These are phyloP conservation scores for Isoperla grammatica DNA, from an alignment of 2,888 invertebrate species.

Conservation along the genomic window DNA sequence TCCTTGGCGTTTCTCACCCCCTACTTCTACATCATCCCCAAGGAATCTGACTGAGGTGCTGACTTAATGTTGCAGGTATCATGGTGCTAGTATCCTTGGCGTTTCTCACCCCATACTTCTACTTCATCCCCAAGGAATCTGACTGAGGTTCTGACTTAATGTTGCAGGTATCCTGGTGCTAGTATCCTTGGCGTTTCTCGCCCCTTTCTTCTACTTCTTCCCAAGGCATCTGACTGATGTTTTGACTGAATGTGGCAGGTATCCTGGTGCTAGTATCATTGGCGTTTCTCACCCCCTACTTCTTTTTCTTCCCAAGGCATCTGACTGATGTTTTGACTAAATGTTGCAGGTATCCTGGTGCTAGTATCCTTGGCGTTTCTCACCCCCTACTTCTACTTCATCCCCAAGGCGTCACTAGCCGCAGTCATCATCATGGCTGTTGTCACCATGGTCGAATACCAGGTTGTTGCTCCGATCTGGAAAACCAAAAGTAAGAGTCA, in stretches of 20 bases:
- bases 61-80: slow-evolving; percentile 42
- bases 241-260: slow-evolving; percentile 43
- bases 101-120: slow-evolving; percentile 61
- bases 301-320: slow-evolving; percentile 58
- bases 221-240: slow-evolving; percentile 60
- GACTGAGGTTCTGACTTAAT: too few relatives aligned
- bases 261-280: slow-evolving; percentile 48
- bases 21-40: slow-evolving; percentile 58
- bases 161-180: slow-evolving; percentile 47
- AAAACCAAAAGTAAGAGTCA: slow-evolving; percentile 57
- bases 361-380: slow-evolving; percentile 51
- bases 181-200: slow-evolving; percentile 52
- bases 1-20: slow-evolving; percentile 57
- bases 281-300: slow-evolving; percentile 58
- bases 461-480: slow-evolving; percentile 60
- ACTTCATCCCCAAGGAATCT: slow-evolving; percentile 59
- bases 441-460: slow-evolving; percentile 62
- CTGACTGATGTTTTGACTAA: too few relatives aligned
- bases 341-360: slow-evolving; percentile 45
- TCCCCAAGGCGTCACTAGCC: slow-evolving; percentile 60
- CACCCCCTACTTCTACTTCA: slow-evolving; percentile 59
- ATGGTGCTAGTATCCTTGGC: slow-evolving; percentile 49
- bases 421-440: slow-evolving; percentile 69
- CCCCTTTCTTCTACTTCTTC: slow-evolving; percentile 61
- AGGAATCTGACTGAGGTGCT: too few relatives aligned